Base-by-base conservation (phyloP, 2,888 invertebrate genomes). In the Torymus texanus region DNA sequence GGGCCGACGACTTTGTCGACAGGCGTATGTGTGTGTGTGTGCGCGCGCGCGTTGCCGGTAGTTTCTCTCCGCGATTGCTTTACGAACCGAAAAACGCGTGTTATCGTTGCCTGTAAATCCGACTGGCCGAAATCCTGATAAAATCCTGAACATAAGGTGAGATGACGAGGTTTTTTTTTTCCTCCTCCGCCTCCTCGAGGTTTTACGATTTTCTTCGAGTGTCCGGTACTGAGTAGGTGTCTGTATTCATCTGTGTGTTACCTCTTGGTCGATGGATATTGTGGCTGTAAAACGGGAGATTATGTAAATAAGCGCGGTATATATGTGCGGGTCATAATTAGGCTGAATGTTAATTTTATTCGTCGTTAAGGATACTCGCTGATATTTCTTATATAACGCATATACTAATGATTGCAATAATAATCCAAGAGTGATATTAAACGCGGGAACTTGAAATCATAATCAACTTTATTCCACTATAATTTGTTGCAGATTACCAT, bases 1-100 rank as follows among this genome's bases (percentile, higher is more conserved):
- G 85, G 86, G 85, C 85, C 85, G 86, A 78, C 83, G 83, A 82
- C 82, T 78, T 76, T 65, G 78, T 78, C 78, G 83, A 83, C 82
- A 83, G 79, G 79, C 82, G 75, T 21, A 21, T 21, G 21, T 21
- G 21, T 2, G 21, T 66, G 56, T 21, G 21, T 21, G 21, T 2
- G 21, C 70, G 56, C 62, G 50, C 78, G 78, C 80, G 73, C 78
- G 76, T 56, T 59, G n/a, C 2, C 61, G 81, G 66, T 80, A 55
- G 16, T 74, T 65, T 58, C 65, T 58, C 51, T 59, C 56, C 70
- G 41, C 41, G 76, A 80, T 80, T 74, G 79, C 78, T 82, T 82
- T 81, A 81, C 81, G 82, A 79, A 81, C 72, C 80, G 82, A 82
- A 83, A 82, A 82, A 83, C 75, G 56, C 66, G 66, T 53, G 74